phyloP scores from a whole-genome alignment of 2,888 invertebrate genomes.

The Onchidella celtica region DNA sequence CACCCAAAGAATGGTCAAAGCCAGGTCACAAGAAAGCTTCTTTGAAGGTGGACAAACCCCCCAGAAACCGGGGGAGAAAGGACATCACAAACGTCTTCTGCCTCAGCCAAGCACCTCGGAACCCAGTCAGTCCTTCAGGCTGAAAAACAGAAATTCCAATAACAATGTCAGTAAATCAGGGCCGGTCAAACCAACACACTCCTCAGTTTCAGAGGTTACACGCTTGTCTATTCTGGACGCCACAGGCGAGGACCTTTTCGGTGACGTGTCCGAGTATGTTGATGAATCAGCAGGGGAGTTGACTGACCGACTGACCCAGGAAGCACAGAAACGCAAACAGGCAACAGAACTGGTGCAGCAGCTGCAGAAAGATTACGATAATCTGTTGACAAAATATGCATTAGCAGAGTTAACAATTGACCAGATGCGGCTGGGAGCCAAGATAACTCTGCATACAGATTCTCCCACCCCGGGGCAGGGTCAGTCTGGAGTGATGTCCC shows the following conservation, averaged over 20 bases:
- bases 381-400: slow-evolving; percentile 78
- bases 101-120: slow-evolving; percentile 64
- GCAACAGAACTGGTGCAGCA: slow-evolving; percentile 75
- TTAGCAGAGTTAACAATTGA: slow-evolving; percentile 80
- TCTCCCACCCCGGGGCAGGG: slow-evolving; percentile 73
- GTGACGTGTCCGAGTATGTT: neutral
- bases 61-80: slow-evolving; percentile 58
- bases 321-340: slow-evolving; percentile 71
- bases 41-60: slow-evolving; percentile 57
- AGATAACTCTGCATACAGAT: slow-evolving; percentile 73
- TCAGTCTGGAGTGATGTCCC: slow-evolving; percentile 61
- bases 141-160: slow-evolving; percentile 70
- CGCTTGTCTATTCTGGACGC: slow-evolving; percentile 59
- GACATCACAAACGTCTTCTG: slow-evolving; percentile 62
- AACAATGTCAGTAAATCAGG: slow-evolving; percentile 60
- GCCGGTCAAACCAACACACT: slow-evolving; percentile 72
- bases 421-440: slow-evolving; percentile 77
- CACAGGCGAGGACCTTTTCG: slow-evolving; percentile 3
- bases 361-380: slow-evolving; percentile 77
- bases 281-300: slow-evolving; percentile 68
- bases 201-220: slow-evolving; percentile 64
- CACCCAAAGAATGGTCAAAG: slow-evolving; percentile 58
- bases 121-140: slow-evolving; percentile 61
- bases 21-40: slow-evolving; percentile 69
- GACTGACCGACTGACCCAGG: slow-evolving; percentile 68